Conservation (phyloP, 64 coral and sea anemone species). For the Montipora foliosa region DNA sequence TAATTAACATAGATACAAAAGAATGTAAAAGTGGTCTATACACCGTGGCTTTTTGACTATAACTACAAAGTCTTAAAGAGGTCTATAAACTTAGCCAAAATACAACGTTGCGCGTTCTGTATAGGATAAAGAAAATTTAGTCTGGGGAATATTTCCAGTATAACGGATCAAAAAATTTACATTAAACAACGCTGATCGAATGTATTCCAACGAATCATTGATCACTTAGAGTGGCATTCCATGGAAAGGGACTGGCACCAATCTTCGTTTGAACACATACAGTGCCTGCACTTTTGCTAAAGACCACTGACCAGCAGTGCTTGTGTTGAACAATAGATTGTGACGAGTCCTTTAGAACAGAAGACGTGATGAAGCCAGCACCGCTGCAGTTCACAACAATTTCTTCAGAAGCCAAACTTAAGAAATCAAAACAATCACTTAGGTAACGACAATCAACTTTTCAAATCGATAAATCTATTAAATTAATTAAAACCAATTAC, state of each 20-base stretch:
- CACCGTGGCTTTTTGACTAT: too few species aligned
- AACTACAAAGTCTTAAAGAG: too few species aligned
- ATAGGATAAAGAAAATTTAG: too few species aligned
- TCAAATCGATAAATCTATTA: background rate
- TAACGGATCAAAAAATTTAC: too few species aligned
- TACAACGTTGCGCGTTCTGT: too few species aligned
- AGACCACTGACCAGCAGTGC: conserved; percentile 32
- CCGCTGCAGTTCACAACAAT: background rate
- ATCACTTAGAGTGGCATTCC: background rate
- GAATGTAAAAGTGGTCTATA: too few species aligned
- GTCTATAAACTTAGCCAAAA: too few species aligned
- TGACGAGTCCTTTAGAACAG: background rate
- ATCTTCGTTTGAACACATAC: background rate
- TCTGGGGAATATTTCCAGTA: too few species aligned
- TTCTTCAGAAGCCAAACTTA: background rate
- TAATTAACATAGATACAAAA: too few species aligned
- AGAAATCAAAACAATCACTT: background rate
- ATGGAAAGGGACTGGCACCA: background rate
- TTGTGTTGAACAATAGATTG: background rate
- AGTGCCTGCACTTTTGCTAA: conserved; percentile 19
- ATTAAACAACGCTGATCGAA: too few species aligned
- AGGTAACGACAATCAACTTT: background rate
- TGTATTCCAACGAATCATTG: background rate
- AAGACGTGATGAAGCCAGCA: background rate
- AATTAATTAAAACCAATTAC: background rate